Conservation (phyloP, 2,113 vertebrate genomes). For the Emberiza fucata region DNA sequence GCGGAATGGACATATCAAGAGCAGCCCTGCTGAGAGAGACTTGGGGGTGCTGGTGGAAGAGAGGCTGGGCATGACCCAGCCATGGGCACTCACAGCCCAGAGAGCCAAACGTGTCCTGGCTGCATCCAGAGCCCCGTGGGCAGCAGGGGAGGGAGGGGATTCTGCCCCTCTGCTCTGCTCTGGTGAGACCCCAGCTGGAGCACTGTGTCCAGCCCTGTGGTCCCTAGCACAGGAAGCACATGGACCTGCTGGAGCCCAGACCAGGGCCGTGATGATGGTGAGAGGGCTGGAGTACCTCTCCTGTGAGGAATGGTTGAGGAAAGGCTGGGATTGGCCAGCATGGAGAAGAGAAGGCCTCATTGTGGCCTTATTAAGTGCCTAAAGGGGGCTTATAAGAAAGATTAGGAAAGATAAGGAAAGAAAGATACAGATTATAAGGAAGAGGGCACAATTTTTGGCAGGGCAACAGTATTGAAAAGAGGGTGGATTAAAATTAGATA, state of each 20-base stretch:
- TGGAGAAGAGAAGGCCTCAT: neutral
- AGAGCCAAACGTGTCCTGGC: neutral
- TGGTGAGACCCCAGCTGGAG: neutral
- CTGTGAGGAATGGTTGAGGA: neutral
- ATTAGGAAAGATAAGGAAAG: neutral
- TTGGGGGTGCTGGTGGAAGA: neutral
- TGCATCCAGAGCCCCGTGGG: neutral
- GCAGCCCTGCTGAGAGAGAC: neutral
- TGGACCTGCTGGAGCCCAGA: neutral
- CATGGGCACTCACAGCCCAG: neutral
- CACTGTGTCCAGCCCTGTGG: neutral
- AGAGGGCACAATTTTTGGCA: neutral
- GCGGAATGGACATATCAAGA: neutral
- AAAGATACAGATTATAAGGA: neutral
- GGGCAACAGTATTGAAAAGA: neutral
- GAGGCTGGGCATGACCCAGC: neutral
- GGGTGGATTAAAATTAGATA: neutral
- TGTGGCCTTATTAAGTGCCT: neutral
- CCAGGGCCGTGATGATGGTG: neutral
- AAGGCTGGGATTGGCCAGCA: neutral
- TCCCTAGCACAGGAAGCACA: neutral
- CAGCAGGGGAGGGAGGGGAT: neutral
- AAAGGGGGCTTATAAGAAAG: neutral
- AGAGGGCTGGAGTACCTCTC: neutral
- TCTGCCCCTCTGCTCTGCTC: neutral